Percentiles rank a stretch among this genome's conserved stretches.
Conservation (phyloP, 1,140 invertebrate species). For the Drosophila prosaltans region DNA sequence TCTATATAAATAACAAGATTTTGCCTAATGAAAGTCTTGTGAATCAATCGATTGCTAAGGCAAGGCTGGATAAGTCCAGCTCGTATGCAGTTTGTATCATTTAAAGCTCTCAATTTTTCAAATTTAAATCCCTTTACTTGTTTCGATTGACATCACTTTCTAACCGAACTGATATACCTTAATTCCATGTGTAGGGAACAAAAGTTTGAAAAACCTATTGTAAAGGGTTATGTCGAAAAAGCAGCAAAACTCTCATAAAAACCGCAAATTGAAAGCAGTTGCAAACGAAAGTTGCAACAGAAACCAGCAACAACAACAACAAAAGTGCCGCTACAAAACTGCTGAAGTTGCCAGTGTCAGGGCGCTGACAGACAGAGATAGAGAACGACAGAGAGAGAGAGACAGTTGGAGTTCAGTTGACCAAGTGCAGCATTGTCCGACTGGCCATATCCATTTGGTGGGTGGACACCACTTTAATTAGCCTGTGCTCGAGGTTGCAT, state of each 20-base stretch:
- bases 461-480: conserved; percentile 80
- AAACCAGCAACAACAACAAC: conserved; percentile 2
- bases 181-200: conserved; percentile 11
- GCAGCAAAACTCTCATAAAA: conserved; percentile 74
- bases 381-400: not conserved
- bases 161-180: not conserved
- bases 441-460: conserved; percentile 48
- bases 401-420: conserved; percentile 36
- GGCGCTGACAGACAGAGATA: conserved; percentile 61
- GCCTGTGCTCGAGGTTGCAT: conserved; percentile 64
- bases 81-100: no score
- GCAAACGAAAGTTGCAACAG: conserved; percentile 40
- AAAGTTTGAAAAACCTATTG: conserved; percentile 21
- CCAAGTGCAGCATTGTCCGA: conserved; percentile 31
- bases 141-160: no score
- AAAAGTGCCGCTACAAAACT: conserved; percentile 58
- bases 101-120: no score
- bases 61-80: no score
- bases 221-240: conserved; percentile 29
- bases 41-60: no score
- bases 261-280: conserved; percentile 61
- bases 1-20: no score
- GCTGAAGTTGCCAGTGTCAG: conserved; percentile 21
- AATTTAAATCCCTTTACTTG: no score
- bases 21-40: no score